A percentile compares a stretch with the other conserved stretches of the same genome.
phyloP scores from a whole-genome alignment of 2,888 invertebrate species.

The Herminia tarsipennalis region DNA sequence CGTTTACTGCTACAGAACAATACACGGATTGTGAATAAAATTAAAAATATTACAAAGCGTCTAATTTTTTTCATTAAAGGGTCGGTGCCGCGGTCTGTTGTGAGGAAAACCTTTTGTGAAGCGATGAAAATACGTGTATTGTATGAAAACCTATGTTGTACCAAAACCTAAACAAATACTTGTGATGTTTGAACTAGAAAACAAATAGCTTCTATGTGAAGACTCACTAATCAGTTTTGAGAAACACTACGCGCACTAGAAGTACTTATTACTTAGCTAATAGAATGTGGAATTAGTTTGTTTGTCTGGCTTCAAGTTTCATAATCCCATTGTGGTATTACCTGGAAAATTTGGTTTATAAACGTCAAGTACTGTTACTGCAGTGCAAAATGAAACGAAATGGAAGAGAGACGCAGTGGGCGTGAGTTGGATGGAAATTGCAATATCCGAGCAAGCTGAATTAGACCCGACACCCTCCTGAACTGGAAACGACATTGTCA shows the following conservation, averaged over 20 bases:
- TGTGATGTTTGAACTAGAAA: slow-evolving; percentile 28
- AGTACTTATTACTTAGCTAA: not conserved
- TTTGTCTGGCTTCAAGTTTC: slow-evolving; percentile 5
- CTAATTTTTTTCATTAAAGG: slow-evolving; percentile 51
- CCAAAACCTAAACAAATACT: slow-evolving; percentile 34
- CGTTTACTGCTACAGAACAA: slow-evolving; percentile 53
- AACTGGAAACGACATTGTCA: slow-evolving; percentile 50
- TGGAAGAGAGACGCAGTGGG: slow-evolving; percentile 64
- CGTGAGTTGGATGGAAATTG: slow-evolving; percentile 73
- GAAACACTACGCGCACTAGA: no score
- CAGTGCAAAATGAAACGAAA: slow-evolving; percentile 69
- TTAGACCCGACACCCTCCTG: slow-evolving; percentile 47
- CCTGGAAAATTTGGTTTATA: slow-evolving; percentile 52
- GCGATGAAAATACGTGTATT: slow-evolving; percentile 32
- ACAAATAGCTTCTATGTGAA: slow-evolving; percentile 17
- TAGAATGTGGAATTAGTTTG: not conserved
- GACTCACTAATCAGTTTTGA: slow-evolving; percentile 8
- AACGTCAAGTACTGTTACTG: slow-evolving; percentile 64
- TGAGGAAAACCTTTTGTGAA: slow-evolving; percentile 52
- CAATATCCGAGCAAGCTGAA: slow-evolving; percentile 71
- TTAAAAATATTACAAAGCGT: slow-evolving; percentile 65
- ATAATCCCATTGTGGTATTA: slow-evolving; percentile 36
- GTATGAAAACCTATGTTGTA: slow-evolving; percentile 15
- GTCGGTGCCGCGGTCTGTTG: slow-evolving; percentile 41
- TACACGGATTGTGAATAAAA: slow-evolving; percentile 66